Base-by-base conservation (phyloP, 2,113 vertebrate genomes). In the Syngnathoides biaculeatus region DNA sequence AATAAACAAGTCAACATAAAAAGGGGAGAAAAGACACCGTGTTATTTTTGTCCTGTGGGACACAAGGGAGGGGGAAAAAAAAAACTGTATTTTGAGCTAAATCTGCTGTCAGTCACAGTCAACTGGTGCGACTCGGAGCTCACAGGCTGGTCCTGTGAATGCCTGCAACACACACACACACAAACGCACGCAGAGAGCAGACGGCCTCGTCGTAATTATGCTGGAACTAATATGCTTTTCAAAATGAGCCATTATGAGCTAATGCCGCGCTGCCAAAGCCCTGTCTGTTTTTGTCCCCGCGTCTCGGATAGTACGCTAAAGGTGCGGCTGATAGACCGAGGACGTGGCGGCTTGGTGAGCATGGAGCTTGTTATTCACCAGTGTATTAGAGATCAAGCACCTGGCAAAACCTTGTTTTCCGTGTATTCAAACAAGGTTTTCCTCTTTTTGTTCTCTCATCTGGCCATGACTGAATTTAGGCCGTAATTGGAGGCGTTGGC, bases 141-240 rank as follows among this genome's bases (percentile, higher is more conserved):
- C 82, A 80, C 79, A 89, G 90, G 87, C 89, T 89, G 86, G 90
- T 89, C 90, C 86, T 83, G 84, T 86, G 86, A 89, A 90, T 84
- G 91, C 82, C 82, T 91, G 84, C 79, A 88, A 53, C 50, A 53
- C 50, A 53, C 48, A 43, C 42, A 50, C 52, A 55, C 52, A 26
- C 35, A 26, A n/a, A 40, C 20, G 10, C 59, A 24, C 91, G 89
- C 86, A 89, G 84, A 71, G 79, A 90, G 90, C 83, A 72, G 80
- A 84, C 91, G 90, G 89, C 89, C 89, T 87, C 90, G 90, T 92
- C 91, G 90, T 92, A 90, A 93, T 92, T 93, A 92, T 90, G 88
- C 90, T 92, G 92, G 90, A 93, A 93, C 91, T 93, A 92, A 92
- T 92, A 90, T 88, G 92, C 91, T 92, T 93, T 92, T 92, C 88